These are phyloP conservation scores for Cepaea nemoralis DNA, from an alignment of 1,140 invertebrate species.

Conservation along the genomic window DNA sequence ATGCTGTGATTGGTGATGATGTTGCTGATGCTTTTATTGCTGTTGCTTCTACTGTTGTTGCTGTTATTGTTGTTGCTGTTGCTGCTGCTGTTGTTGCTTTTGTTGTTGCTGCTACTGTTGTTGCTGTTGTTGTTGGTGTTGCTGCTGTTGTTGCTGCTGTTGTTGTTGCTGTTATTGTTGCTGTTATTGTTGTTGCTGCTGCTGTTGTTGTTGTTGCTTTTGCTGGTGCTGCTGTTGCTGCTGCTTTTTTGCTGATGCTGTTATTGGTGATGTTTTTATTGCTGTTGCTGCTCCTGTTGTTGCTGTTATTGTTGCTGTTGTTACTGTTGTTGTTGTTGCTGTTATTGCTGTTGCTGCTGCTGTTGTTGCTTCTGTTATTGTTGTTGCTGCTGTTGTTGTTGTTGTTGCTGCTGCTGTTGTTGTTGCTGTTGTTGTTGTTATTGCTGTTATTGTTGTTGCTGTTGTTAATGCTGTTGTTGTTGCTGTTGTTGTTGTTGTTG, in stretches of 20 bases:
- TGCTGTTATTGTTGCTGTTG: background rate
- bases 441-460: background rate
- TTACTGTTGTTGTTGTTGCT: background rate
- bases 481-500: no score
- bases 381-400: background rate
- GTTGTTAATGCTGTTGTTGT: no score
- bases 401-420: slow-evolving; percentile 14
- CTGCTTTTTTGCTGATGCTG: no score
- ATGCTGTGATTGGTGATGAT: slow-evolving; percentile 1
- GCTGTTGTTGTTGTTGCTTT: no score
- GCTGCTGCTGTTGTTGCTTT: background rate
- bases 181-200: background rate
- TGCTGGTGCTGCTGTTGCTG: no score
- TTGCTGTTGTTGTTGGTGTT: no score
- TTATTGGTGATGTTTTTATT: no score
- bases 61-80: background rate
- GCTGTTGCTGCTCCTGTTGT: no score
- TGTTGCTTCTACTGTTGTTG: no score
- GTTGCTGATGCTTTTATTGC: slow-evolving; percentile 12
- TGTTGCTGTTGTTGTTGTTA: background rate
- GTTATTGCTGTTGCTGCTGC: slow-evolving; percentile 19
- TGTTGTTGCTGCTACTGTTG: no score
- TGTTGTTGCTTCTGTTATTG: no score
- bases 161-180: background rate
- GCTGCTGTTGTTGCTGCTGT: no score